Conservation (phyloP, 2,888 invertebrate species). For the Leptinotarsa tumamoca region DNA sequence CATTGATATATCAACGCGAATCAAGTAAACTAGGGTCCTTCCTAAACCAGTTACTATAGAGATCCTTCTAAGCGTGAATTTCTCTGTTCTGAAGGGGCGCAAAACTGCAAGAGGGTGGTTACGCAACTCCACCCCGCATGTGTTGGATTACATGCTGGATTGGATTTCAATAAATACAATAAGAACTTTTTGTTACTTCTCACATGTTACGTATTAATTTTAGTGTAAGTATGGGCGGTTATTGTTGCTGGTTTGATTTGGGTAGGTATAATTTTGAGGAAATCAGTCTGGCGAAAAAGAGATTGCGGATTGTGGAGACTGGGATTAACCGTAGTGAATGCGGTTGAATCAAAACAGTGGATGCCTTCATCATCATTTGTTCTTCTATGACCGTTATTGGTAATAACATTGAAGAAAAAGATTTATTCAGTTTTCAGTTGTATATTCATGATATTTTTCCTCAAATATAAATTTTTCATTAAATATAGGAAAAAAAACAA, state of each 20-base stretch:
- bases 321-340: neutral
- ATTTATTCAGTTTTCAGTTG: no score
- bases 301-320: neutral
- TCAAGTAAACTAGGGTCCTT: conserved; percentile 63
- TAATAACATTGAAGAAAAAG: no score
- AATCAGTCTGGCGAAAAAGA: conserved; percentile 18
- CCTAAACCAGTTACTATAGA: conserved; percentile 67
- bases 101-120: conserved; percentile 59
- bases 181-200: conserved; percentile 54
- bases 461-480: no score
- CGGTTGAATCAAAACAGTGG: neutral
- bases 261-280: conserved; percentile 13
- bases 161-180: conserved; percentile 56
- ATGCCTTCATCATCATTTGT: neutral
- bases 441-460: no score
- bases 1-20: conserved; percentile 63
- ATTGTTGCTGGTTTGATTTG: conserved; percentile 27
- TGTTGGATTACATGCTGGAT: conserved; percentile 63
- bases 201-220: conserved; percentile 48
- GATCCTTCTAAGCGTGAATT: conserved; percentile 64
- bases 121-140: conserved; percentile 61
- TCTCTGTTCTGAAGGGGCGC: conserved; percentile 53
- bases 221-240: conserved; percentile 40
- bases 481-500: no score
- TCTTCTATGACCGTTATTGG: neutral